These are phyloP conservation scores for Lepus americanus DNA, from an alignment of 2,113 vertebrate genomes.

Conservation along the genomic window DNA sequence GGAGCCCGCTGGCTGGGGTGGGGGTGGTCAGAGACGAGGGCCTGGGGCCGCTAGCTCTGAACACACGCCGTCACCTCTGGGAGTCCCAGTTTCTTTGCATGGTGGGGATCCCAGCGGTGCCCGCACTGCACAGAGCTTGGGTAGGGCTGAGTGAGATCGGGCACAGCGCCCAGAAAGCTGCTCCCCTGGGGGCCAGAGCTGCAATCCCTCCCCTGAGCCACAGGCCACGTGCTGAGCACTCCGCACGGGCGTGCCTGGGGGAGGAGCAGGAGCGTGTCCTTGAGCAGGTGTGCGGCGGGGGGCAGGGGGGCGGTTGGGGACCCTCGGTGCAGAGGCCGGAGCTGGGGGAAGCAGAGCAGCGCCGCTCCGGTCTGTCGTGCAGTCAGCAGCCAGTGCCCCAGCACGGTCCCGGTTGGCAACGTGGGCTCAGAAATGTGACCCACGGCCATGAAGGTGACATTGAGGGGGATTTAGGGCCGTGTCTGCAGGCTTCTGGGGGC, in stretches of 20 bases:
- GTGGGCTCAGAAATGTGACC: not conserved
- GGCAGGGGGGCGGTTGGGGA: not conserved
- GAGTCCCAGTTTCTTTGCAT: not conserved
- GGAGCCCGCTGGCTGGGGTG: not conserved
- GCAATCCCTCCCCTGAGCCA: not conserved
- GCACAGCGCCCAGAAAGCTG: not conserved
- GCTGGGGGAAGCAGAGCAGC: not conserved
- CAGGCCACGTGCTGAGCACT: not conserved
- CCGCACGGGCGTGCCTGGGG: not conserved
- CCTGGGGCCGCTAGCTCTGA: not conserved
- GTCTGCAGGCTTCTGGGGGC: not conserved
- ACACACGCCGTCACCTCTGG: not conserved
- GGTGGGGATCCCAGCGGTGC: not conserved
- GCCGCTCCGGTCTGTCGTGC: too few relatives aligned
- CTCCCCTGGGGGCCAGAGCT: not conserved
- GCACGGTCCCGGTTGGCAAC: too few relatives aligned
- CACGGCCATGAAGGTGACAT: fast-evolving
- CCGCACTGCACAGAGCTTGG: not conserved
- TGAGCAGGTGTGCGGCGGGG: not conserved
- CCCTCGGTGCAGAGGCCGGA: not conserved
- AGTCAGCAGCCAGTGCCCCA: too few relatives aligned
- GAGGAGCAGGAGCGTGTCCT: not conserved
- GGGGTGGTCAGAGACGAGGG: not conserved
- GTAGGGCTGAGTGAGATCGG: not conserved
- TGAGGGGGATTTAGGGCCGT: not conserved